Evolutionary conservation across 1,140 invertebrate genomes (phyloP), one percentile per base, ranked within the genome.

Genomic region (Ceratoteleas bidentatus): DNA sequence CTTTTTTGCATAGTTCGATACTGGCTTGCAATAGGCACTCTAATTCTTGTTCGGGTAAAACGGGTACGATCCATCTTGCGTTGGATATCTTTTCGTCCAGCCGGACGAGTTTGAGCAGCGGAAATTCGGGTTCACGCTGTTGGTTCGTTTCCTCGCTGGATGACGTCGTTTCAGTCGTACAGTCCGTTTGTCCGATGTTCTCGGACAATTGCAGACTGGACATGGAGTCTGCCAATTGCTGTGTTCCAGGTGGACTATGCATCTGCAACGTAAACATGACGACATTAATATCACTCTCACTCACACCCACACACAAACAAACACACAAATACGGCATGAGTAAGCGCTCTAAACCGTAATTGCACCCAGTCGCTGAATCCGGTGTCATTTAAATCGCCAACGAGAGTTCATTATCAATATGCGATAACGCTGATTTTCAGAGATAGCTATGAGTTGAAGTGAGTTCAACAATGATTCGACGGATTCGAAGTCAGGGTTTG

Each of bases 41-140:
- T 85, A 99, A 92, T 91, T 99, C 98, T 92, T 98, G 97, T 86
- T 98, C 97, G 6, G 98, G 98, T 85, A 99, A 92, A 40, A 99
- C 98, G 47, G 98, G 98, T 15, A 99, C 98, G 58, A 99, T 97
- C 98, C 98, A 99, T 86, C 98, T 93, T 75, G 97, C 95, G 92
- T 95, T 96, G 73, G 95, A 96, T 88, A 99, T 98, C 94, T 99
- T 99, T 91, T 98, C 97, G 92, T 98, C 98, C 84, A 99, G 92
- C 79, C 95, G 94, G 65, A 95, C 94, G 85, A 99, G 92, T 91
- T 98, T 97, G 54, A 94, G 93, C 85, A 95, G 92, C 68, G 98
- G 98, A 93, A 99, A 99, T 65, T 95, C 94, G 45, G 94, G 94
- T 84, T 95, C 94, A 45, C 90, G 85, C 52, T 90, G 88, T 69